Evolutionary conservation across 1,140 invertebrate genomes (phyloP).

Genomic region (Drosophila mayri): DNA sequence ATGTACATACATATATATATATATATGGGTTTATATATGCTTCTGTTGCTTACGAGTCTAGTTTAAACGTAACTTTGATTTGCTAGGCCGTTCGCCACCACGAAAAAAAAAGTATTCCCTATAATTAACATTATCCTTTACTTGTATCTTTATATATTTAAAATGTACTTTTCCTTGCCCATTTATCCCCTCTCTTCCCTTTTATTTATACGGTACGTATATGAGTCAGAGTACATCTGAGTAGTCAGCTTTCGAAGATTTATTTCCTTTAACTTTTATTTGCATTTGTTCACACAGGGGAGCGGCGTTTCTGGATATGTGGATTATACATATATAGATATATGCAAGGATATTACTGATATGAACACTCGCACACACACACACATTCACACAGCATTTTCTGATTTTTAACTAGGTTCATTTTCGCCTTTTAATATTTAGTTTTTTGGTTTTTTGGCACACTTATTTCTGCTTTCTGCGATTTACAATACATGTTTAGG

Average conservation of each 20-base stretch:
- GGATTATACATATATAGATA: conserved; percentile 43
- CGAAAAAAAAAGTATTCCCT: conserved; percentile 61
- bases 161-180: conserved; percentile 38
- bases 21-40: conserved; percentile 21
- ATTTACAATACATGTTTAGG: conserved; percentile 48
- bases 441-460: conserved; percentile 46
- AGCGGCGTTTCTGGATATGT: conserved; percentile 25
- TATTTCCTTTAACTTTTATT: neutral
- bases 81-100: conserved; percentile 61
- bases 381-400: conserved; percentile 23
- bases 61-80: conserved; percentile 69
- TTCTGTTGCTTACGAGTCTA: conserved; percentile 33
- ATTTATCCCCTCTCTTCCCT: conserved; percentile 7
- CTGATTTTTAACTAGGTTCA: conserved; percentile 28
- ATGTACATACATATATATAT: conserved; percentile 21
- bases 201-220: conserved; percentile 48
- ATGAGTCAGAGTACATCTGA: conserved; percentile 60
- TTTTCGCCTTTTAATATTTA: conserved; percentile 37
- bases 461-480: conserved; percentile 37
- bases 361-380: conserved; percentile 36
- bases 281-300: neutral
- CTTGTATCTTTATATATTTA: conserved; percentile 31
- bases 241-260: conserved; percentile 33
- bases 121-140: conserved; percentile 53
- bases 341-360: conserved; percentile 41